Evolutionary conservation across 2,888 invertebrate species (phyloP).

Genomic region (Microctonus brassicae): DNA sequence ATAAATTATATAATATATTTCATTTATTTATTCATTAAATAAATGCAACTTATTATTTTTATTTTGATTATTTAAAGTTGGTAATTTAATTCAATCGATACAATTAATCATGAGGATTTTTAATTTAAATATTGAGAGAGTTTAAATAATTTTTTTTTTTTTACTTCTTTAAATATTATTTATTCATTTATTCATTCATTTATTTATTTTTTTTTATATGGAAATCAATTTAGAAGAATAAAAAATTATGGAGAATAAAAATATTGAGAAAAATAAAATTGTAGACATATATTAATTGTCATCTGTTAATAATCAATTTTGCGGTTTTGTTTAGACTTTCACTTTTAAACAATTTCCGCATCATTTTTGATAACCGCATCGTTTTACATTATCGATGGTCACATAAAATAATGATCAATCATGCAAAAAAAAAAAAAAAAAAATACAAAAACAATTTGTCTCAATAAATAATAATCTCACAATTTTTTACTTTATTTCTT

Average conservation of each 20-base stretch:
- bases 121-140: too few species aligned
- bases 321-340: constrained; percentile 19
- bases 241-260: too few species aligned
- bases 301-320: constrained; percentile 16
- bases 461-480: too few species aligned
- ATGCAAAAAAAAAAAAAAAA: background rate
- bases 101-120: too few species aligned
- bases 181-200: too few species aligned
- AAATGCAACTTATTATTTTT: too few species aligned
- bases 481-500: background rate
- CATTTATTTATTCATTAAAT: too few species aligned
- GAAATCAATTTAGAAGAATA: background rate
- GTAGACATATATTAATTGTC: background rate
- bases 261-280: background rate
- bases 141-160: too few species aligned
- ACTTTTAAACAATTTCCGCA: background rate
- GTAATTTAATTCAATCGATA: too few species aligned
- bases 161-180: too few species aligned
- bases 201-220: too few species aligned
- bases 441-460: background rate
- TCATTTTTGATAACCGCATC: constrained; percentile 3
- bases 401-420: background rate
- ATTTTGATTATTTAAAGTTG: background rate
- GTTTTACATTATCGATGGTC: too few species aligned
- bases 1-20: background rate